Evolutionary conservation across 1,140 invertebrate species (phyloP), one percentile per base, ranked within the genome.

Genomic region (Trichonephila clavipes): DNA sequence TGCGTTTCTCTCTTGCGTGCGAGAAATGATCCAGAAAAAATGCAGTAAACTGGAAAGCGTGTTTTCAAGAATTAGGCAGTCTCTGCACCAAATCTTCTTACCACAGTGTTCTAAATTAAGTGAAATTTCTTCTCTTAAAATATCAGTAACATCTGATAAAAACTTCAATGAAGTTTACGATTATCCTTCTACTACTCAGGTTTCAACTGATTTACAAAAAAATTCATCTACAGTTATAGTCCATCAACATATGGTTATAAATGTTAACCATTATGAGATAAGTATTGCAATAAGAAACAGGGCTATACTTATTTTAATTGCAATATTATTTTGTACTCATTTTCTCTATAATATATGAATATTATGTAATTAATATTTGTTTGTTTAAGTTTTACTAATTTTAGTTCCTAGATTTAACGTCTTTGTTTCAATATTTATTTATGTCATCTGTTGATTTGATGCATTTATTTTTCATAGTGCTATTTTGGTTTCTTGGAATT

Each of bases 241-340:
- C 8, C 83, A 85, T 85, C 83, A 85, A 10, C 83, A 85, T 85
- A 51, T 85, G 19, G 51, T 85, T 58, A n/a, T 85, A 58, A 85
- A 58, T n/a, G 7, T 59, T 21, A 85, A 58, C 16, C 58, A 59
- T 85, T 21, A 28, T 58, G 83, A 85, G 18, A 85, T 21, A 24
- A 85, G 59, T 85, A 16, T 19, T 59, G 83, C 83, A 59, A 5
- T 28, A 19, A 28, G 18, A 10, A 77, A 77, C 28, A 77, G 34
- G 28, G 28, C 18, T 34, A 34, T 77, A 28, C 6, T 34, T 77
- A 18, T 40, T 40, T 40, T 77, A 34, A 77, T 77, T 77, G 14
- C 28, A 34, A 19, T 40, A 77, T 77, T 77, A 40, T 77, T 77
- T 77, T 34, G 28, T 40, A 18, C 6, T 77, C 72, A 77, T 34